Evolutionary conservation across 2,113 vertebrate species (phyloP), one percentile per base, ranked within the genome.

Genomic region (Vidua chalybeata): DNA sequence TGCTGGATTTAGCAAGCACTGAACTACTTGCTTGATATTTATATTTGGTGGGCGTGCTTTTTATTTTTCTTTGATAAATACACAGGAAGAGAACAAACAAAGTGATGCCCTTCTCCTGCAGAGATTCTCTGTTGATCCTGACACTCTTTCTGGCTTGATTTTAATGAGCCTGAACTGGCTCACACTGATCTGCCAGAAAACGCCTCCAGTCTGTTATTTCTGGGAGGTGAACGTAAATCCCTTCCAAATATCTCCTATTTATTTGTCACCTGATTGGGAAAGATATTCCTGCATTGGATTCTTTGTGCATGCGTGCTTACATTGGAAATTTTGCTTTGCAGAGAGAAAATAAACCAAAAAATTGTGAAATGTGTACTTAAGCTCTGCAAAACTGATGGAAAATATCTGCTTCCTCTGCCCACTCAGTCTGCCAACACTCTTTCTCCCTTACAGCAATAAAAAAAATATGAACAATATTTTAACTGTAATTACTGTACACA

Each of bases 401-500:
- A 95, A 89, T 93, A 87, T 90, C 87, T 93, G 76, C 80, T 95
- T 88, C 83, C 80, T 81, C 85, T 96, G 96, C 96, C 95, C 92
- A 93, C 93, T 92, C 95, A 81, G 85, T 96, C 87, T 96, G 93
- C 92, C 95, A 97, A 90, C 64, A 80, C 79, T 79, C 69, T 83
- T 58, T 48, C 66, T 85, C 86, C 87, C 87, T 89, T 78, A 68
- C 76, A 93, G 90, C 88, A 86, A 86, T 94, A 84, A 93, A 94
- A 79, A 96, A 95, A 96, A 84, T 63, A 87, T 22, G 90, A 93
- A 95, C 86, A 96, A 89, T 93, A 96, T 96, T 96, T 95, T 97
- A 95, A 94, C 92, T 91, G 80, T 96, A 96, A 93, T 97, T 97
- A 95, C 92, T 95, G 94, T 96, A 96, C 90, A 96, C 92, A 93